A percentile compares a stretch with the other conserved stretches of the same genome.
Evolutionary conservation across 2,797 vertebrate genomes (phyloP).

Genomic region (Lophius americanus): DNA sequence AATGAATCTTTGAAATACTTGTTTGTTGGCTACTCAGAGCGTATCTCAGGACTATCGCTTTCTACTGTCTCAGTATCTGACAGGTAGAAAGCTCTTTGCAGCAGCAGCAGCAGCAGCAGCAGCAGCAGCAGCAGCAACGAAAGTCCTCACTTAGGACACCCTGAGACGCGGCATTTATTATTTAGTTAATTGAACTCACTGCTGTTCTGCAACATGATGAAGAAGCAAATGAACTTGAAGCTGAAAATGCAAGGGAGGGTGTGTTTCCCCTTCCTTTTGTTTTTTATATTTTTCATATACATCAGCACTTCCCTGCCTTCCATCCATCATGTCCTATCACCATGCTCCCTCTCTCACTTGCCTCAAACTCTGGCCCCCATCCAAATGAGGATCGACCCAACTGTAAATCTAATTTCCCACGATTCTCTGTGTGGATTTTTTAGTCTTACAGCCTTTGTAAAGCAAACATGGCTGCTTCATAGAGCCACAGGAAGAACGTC

Average conservation of each 20-base stretch:
- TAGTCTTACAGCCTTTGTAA: conserved; percentile 75
- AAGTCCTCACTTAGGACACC: conserved; percentile 34
- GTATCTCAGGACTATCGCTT: conserved; percentile 11
- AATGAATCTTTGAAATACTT: conserved; percentile 41
- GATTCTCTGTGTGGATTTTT: conserved; percentile 79
- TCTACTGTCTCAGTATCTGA: conserved; percentile 23
- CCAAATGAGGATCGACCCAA: conserved; percentile 74
- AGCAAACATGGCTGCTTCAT: conserved; percentile 66
- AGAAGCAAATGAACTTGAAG: conserved; percentile 48
- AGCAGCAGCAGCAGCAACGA: conserved; percentile 32
- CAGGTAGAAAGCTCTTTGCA: conserved; percentile 37
- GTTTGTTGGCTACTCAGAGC: conserved; percentile 23
- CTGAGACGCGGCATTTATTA: conserved; percentile 44
- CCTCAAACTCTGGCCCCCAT: conserved; percentile 68
- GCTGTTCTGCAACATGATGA: conserved; percentile 40
- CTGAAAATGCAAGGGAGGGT: conserved; percentile 27
- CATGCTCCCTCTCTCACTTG: conserved; percentile 57
- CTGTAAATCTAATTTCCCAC: conserved; percentile 78
- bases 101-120: conserved; percentile 37
- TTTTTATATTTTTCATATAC: conserved; percentile 22
- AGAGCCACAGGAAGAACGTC: conserved; percentile 24
- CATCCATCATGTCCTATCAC: conserved; percentile 69
- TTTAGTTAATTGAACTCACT: conserved; percentile 43
- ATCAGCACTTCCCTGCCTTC: conserved; percentile 72
- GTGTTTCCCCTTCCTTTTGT: conserved; percentile 22